Evolutionary conservation across 2,888 invertebrate genomes (phyloP).

Genomic region (Nemurella pictetii): DNA sequence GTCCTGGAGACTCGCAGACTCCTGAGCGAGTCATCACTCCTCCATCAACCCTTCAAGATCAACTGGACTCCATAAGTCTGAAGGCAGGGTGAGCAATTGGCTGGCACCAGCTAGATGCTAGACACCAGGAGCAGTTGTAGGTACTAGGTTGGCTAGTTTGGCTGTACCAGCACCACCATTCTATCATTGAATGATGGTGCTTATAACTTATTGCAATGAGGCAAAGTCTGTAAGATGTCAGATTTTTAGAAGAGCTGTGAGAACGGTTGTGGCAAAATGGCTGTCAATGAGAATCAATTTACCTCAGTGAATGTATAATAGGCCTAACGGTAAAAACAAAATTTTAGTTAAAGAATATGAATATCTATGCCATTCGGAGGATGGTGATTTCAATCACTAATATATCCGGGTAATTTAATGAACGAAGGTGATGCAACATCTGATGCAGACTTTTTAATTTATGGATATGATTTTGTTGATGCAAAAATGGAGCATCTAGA

Average conservation of each 20-base stretch:
- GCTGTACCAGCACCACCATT: neutral
- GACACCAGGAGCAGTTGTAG: neutral
- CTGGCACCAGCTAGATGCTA: neutral
- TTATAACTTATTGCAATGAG: neutral
- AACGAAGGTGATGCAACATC: neutral
- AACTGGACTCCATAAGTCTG: slow-evolving; percentile 57
- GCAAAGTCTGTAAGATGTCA: neutral
- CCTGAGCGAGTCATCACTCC: slow-evolving; percentile 58
- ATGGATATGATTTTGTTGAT: neutral
- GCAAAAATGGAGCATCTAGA: neutral
- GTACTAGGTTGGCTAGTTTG: neutral
- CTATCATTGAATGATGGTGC: slow-evolving; percentile 34
- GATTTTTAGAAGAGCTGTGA: slow-evolving; percentile 25
- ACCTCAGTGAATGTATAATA: neutral
- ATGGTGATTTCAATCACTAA: neutral
- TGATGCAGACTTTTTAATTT: neutral
- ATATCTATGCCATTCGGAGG: neutral
- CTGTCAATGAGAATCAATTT: slow-evolving; percentile 4
- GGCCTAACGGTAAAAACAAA: neutral
- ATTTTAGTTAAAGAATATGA: neutral
- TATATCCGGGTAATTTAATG: neutral
- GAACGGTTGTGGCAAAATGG: neutral
- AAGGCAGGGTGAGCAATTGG: slow-evolving; percentile 42
- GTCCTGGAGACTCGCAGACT: slow-evolving; percentile 57
- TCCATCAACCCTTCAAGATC: slow-evolving; percentile 60